A percentile compares a stretch with the other conserved stretches of the same genome.
Evolutionary conservation across 2,113 vertebrate species (phyloP).

Genomic region (Tichodroma muraria): DNA sequence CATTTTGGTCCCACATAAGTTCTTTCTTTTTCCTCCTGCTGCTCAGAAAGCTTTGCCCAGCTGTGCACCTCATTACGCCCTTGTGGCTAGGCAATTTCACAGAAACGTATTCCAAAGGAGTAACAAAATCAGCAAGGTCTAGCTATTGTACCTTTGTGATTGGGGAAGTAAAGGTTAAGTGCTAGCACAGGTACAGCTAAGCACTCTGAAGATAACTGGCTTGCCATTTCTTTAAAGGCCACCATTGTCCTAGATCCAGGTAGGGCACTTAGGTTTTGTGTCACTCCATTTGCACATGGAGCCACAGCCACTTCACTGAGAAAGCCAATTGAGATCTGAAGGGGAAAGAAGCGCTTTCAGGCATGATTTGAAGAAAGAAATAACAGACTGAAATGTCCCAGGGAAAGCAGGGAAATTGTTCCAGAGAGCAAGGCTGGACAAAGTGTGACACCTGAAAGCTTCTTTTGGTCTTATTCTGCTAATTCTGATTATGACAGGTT

Average conservation of each 20-base stretch:
- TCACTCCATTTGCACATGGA: not conserved
- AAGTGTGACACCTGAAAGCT: not conserved
- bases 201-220: not conserved
- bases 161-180: conserved; percentile 19
- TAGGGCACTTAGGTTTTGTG: conserved; percentile 15
- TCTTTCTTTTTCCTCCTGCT: not conserved
- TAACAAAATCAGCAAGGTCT: conserved; percentile 42
- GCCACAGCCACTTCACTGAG: not conserved
- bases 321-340: not conserved
- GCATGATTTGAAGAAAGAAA: conserved; percentile 12
- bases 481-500: not conserved
- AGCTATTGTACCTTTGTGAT: conserved; percentile 13
- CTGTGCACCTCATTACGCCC: conserved; percentile 15
- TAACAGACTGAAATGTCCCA: not conserved
- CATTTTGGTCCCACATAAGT: not conserved
- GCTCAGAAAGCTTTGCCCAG: conserved; percentile 29
- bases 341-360: not conserved
- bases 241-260: not conserved
- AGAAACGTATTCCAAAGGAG: conserved; percentile 47
- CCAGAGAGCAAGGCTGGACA: not conserved
- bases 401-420: not conserved
- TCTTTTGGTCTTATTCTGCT: not conserved
- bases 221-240: conserved; percentile 1
- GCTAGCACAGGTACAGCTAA: conserved; percentile 12
- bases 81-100: conserved; percentile 57